Conservation (phyloP, 2,797 vertebrate genomes). For the Geotrypetes seraphini region DNA sequence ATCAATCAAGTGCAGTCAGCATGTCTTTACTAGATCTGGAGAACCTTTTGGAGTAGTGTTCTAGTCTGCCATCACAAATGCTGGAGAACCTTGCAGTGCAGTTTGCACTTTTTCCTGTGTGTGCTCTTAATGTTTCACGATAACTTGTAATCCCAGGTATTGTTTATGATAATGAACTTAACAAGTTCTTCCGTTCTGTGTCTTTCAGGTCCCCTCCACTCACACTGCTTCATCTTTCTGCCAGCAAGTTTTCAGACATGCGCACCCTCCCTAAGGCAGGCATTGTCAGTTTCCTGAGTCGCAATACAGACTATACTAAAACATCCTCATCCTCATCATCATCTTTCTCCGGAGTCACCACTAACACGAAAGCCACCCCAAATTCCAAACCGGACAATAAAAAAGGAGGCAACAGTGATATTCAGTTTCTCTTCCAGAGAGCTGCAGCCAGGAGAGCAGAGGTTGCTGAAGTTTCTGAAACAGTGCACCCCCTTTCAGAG, state of each 20-base stretch:
- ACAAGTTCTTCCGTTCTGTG: slow-evolving; percentile 1
- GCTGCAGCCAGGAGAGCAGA: slow-evolving; percentile 38
- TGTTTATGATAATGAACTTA: too few species aligned
- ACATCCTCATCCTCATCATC: not conserved
- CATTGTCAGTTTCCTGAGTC: slow-evolving; percentile 70
- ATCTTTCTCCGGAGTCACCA: not conserved
- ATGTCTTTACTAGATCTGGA: too few species aligned
- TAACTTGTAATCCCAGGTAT: too few species aligned
- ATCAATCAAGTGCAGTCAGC: too few species aligned
- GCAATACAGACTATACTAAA: slow-evolving; percentile 36
- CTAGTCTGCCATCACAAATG: too few species aligned
- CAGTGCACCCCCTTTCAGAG: not conserved
- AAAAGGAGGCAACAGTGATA: slow-evolving; percentile 31
- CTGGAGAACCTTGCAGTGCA: too few species aligned
- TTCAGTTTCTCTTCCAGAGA: slow-evolving; percentile 77
- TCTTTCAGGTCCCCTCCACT: slow-evolving; percentile 75
- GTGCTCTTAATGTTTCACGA: too few species aligned
- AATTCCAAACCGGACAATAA: not conserved
- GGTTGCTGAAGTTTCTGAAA: not conserved
- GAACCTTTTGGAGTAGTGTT: too few species aligned
- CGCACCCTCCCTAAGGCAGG: slow-evolving; percentile 47
- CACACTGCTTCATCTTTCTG: slow-evolving; percentile 71
- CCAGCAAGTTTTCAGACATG: slow-evolving; percentile 71
- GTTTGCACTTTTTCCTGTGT: too few species aligned
- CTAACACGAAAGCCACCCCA: slow-evolving; percentile 5